These are phyloP conservation scores for Tragopan temminckii DNA, from an alignment of 2,797 vertebrate species.

Conservation along the genomic window DNA sequence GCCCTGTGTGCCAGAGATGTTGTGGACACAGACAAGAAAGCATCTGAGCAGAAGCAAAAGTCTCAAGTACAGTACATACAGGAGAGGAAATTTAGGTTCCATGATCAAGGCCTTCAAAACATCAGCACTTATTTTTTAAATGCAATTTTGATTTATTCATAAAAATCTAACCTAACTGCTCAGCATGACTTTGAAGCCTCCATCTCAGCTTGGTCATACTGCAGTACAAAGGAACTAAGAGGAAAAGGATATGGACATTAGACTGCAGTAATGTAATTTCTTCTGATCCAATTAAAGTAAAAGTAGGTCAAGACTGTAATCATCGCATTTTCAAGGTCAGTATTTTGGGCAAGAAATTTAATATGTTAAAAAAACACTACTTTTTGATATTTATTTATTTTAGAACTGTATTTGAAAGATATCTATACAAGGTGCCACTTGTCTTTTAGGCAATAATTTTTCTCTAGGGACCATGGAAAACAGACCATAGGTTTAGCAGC, in stretches of 20 bases:
- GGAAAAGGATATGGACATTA: neutral
- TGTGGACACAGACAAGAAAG: neutral
- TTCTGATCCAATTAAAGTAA: constrained; percentile 9
- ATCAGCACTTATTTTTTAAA: neutral
- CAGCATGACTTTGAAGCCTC: neutral
- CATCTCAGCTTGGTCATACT: neutral
- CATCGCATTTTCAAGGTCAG: constrained; percentile 13
- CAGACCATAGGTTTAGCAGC: neutral
- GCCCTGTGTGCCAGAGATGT: neutral
- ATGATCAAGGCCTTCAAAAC: neutral
- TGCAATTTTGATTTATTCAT: neutral
- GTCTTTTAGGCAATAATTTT: neutral
- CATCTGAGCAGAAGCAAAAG: neutral
- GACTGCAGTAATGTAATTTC: neutral
- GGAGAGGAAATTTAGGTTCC: neutral
- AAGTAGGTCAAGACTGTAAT: constrained; percentile 39
- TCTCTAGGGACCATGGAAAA: neutral
- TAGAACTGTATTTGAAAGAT: neutral
- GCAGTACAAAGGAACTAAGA: neutral
- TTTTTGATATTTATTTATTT: neutral
- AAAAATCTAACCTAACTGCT: neutral
- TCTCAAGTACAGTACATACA: neutral
- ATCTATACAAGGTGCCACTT: no score
- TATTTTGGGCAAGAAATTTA: neutral
- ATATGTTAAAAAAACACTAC: neutral